Conservation (phyloP, 2,888 invertebrate species). For the Xylocampa areola region DNA sequence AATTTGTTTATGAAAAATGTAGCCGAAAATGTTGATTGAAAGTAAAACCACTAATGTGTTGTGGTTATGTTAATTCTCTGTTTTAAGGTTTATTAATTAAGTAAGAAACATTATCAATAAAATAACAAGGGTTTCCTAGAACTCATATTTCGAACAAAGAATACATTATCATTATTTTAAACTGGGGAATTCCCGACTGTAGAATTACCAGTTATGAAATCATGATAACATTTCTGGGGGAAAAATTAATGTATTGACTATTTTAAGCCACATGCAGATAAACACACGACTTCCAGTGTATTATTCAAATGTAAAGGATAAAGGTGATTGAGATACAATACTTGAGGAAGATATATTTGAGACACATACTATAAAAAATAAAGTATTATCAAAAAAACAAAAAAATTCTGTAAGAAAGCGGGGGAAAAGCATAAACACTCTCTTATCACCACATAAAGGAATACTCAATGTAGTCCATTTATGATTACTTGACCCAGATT, state of each 20-base stretch:
- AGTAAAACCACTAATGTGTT: constrained; percentile 13
- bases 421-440: too few species aligned
- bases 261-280: too few species aligned
- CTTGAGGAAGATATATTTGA: too few species aligned
- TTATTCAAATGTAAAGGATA: too few species aligned
- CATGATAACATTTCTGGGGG: constrained; percentile 17
- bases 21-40: constrained; percentile 26
- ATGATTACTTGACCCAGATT: too few species aligned
- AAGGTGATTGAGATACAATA: too few species aligned
- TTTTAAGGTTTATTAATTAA: constrained; percentile 4
- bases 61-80: constrained; percentile 31
- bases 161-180: constrained; percentile 10
- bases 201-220: constrained; percentile 14
- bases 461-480: too few species aligned
- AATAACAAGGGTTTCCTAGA: constrained; percentile 15
- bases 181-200: constrained; percentile 7
- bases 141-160: constrained; percentile 11
- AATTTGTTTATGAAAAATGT: constrained; percentile 26
- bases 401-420: too few species aligned
- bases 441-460: too few species aligned
- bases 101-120: constrained; percentile 5
- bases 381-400: too few species aligned
- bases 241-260: constrained; percentile 9
- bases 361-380: too few species aligned
- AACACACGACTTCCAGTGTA: too few species aligned